These are phyloP conservation scores for Oreonectes daqikongensis DNA, from an alignment of 2,797 vertebrate genomes.

Conservation along the genomic window DNA sequence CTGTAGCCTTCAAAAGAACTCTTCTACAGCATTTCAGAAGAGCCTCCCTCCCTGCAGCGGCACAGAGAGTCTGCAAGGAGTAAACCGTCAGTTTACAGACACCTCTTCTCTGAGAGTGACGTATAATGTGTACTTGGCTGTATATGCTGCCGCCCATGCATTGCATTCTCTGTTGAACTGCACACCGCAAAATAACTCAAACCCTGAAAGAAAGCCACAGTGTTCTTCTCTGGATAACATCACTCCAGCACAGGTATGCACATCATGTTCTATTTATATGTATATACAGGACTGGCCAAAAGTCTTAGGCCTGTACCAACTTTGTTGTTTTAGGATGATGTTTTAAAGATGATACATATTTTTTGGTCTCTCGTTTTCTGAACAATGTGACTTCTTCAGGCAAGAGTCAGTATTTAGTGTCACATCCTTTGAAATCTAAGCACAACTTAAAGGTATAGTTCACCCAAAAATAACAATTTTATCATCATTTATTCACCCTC, in stretches of 20 bases:
- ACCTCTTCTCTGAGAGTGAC: conserved; percentile 68
- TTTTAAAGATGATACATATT: no score
- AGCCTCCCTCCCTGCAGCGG: conserved; percentile 66
- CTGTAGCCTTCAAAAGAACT: conserved; percentile 58
- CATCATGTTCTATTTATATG: no score
- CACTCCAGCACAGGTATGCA: conserved; percentile 65
- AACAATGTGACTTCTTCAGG: no score
- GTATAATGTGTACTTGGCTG: conserved; percentile 76
- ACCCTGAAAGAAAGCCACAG: conserved; percentile 42
- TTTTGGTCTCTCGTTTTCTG: no score
- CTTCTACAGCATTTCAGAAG: conserved; percentile 26
- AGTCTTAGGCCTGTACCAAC: no score
- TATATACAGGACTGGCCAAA: no score
- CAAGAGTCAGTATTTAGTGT: no score
- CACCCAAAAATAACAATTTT: no score
- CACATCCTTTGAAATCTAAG: no score
- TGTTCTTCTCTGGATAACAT: conserved; percentile 64
- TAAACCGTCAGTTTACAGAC: conserved; percentile 67
- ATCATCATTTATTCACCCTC: no score
- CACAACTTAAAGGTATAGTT: no score
- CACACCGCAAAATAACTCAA: conserved; percentile 34
- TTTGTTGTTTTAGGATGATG: no score
- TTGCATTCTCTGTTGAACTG: conserved; percentile 72
- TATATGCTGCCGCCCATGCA: conserved; percentile 74
- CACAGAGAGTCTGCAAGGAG: conserved; percentile 64